These are phyloP conservation scores for Epinotia demarniana DNA, from an alignment of 2,888 invertebrate species.

Conservation along the genomic window DNA sequence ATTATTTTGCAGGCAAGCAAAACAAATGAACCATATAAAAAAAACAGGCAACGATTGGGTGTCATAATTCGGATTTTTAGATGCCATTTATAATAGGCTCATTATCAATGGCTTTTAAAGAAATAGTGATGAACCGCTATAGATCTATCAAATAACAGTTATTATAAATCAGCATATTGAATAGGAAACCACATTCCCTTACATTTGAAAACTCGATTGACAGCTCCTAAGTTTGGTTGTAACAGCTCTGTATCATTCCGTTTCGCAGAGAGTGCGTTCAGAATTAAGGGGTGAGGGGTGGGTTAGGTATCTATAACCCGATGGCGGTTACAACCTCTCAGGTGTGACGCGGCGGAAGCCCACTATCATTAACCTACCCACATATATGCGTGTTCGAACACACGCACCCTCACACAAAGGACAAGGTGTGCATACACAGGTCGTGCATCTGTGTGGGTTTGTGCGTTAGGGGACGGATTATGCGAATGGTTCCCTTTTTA, in stretches of 20 bases:
- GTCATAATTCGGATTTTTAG: background rate
- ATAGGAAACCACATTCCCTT: background rate
- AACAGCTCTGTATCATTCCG: conserved; percentile 58
- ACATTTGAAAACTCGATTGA: background rate
- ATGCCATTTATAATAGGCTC: background rate
- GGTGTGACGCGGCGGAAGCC: conserved; percentile 84
- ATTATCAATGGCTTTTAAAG: no score
- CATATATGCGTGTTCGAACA: conserved; percentile 63
- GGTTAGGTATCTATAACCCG: conserved; percentile 77
- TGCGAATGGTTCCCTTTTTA: conserved; percentile 53
- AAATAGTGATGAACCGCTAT: background rate
- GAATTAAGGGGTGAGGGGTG: conserved; percentile 76
- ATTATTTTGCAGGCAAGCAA: background rate
- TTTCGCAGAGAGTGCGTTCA: conserved; percentile 60
- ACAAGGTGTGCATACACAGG: conserved; percentile 58
- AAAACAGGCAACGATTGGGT: background rate
- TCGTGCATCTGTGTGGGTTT: conserved; percentile 57
- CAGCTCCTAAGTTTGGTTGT: conserved; percentile 15
- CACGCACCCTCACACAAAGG: conserved; percentile 61
- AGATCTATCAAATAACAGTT: background rate
- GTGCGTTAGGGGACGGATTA: conserved; percentile 68
- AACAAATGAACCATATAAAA: background rate
- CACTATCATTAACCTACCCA: conserved; percentile 83
- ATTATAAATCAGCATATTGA: no score
- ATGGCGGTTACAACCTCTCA: conserved; percentile 83